These are phyloP conservation scores for Hemicrepidius hirtus DNA, from an alignment of 2,888 invertebrate species.

Conservation along the genomic window DNA sequence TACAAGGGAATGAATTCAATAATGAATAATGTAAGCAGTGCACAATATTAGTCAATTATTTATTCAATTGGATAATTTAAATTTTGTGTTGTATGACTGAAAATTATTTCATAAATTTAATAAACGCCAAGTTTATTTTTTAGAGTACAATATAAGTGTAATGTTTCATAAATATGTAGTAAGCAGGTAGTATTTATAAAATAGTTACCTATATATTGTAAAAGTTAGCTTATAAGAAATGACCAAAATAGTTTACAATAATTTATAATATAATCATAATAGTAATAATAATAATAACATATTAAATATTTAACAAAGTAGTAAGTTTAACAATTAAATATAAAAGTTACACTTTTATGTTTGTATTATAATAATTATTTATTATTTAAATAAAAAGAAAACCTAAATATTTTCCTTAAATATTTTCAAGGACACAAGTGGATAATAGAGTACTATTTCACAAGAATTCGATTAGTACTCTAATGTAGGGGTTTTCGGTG, in stretches of 20 bases:
- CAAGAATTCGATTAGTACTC: slow-evolving; percentile 34
- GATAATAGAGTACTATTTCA: background rate
- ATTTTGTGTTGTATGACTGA: background rate
- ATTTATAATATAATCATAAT: slow-evolving; percentile 3
- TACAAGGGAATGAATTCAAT: too few species aligned
- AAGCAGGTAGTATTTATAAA: slow-evolving; percentile 29
- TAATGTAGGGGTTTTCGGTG: slow-evolving; percentile 67
- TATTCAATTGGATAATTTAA: too few species aligned
- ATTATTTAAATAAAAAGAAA: slow-evolving; percentile 22
- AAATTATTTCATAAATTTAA: slow-evolving; percentile 4
- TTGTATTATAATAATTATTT: slow-evolving; percentile 38
- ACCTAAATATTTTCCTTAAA: background rate
- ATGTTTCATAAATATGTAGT: slow-evolving; percentile 21
- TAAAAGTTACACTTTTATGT: slow-evolving; percentile 18
- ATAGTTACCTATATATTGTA: slow-evolving; percentile 24
- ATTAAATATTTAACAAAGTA: slow-evolving; percentile 44
- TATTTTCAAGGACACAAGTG: slow-evolving; percentile 8
- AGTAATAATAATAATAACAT: slow-evolving; percentile 16
- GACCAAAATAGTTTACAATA: slow-evolving; percentile 16
- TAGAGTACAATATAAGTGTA: slow-evolving; percentile 42
- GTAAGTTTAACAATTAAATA: slow-evolving; percentile 33
- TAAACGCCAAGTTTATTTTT: slow-evolving; percentile 27
- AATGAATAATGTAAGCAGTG: background rate
- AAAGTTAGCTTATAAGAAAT: slow-evolving; percentile 22
- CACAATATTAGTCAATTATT: too few species aligned